Percentiles rank a stretch among this genome's conserved stretches.
phyloP scores from a whole-genome alignment of 2,888 invertebrate species.

The Cerceris ruficornis region DNA sequence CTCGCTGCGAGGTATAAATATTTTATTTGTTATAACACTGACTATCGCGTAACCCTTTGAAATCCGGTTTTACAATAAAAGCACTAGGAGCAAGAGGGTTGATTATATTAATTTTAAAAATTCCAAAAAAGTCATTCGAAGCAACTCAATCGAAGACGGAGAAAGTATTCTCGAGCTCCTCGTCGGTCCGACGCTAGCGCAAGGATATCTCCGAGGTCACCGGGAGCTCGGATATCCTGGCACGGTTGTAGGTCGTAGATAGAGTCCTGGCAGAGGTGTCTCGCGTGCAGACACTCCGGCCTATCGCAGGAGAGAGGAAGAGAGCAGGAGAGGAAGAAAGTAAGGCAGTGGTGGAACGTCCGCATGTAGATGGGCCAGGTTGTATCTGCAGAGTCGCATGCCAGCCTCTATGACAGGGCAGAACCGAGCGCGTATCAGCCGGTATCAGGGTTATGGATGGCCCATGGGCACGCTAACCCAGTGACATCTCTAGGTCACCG shows the following conservation, averaged over 20 bases:
- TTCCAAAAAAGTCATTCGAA: too few species aligned
- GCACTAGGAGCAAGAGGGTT: too few species aligned
- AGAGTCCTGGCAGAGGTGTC: conserved; percentile 11
- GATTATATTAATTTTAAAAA: too few species aligned
- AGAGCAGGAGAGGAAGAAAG: conserved; percentile 17
- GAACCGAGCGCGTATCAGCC: conserved; percentile 67
- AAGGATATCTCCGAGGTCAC: too few species aligned
- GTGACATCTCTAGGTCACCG: conserved; percentile 80
- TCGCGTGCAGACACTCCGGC: conserved; percentile 31
- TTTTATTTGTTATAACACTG: too few species aligned
- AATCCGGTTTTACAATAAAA: too few species aligned
- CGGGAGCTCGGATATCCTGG: too few species aligned
- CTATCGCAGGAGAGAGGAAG: conserved; percentile 28
- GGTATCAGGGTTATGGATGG: conserved; percentile 78
- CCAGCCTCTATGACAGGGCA: conserved; percentile 53
- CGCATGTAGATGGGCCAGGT: conserved; percentile 37
- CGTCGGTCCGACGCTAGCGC: too few species aligned
- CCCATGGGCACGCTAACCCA: conserved; percentile 79
- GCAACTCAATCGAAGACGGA: too few species aligned
- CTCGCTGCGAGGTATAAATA: too few species aligned
- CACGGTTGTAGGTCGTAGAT: not conserved
- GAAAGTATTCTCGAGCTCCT: too few species aligned
- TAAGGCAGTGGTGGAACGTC: conserved; percentile 41
- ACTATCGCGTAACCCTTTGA: too few species aligned
- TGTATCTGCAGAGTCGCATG: conserved; percentile 52